phyloP scores from a whole-genome alignment of 2,113 vertebrate genomes.

The Cyprinodon brontotheroides region DNA sequence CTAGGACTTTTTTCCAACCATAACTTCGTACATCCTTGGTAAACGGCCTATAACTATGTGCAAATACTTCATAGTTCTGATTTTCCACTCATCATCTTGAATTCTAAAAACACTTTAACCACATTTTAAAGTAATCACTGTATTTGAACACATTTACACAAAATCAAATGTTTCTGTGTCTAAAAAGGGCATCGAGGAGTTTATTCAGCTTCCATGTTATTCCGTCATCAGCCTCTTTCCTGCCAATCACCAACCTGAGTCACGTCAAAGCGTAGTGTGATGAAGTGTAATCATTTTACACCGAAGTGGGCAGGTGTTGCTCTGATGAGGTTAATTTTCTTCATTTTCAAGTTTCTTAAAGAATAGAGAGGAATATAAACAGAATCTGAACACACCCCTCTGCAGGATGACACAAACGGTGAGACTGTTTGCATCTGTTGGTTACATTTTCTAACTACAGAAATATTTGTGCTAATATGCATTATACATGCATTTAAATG shows the following conservation, averaged over 20 bases:
- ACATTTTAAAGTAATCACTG: not conserved
- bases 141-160: not conserved
- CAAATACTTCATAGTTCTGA: not conserved
- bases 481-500: not conserved
- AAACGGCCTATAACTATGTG: too few species aligned
- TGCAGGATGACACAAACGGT: not conserved
- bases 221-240: conserved; percentile 26
- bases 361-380: conserved; percentile 23
- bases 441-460: not conserved
- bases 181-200: conserved; percentile 15
- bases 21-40: too few species aligned
- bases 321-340: conserved; percentile 41
- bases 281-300: conserved; percentile 49
- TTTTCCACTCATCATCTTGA: not conserved
- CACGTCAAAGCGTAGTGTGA: conserved; percentile 26
- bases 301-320: conserved; percentile 24
- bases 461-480: conserved; percentile 6
- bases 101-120: conserved; percentile 5
- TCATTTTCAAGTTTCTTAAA: conserved; percentile 42
- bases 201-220: conserved; percentile 7
- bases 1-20: too few species aligned
- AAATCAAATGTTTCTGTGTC: conserved; percentile 21
- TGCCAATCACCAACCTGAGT: conserved; percentile 32
- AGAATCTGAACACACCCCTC: not conserved
- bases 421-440: not conserved